phyloP scores from a whole-genome alignment of 1,140 invertebrate species.

The Microplitis demolitor region DNA sequence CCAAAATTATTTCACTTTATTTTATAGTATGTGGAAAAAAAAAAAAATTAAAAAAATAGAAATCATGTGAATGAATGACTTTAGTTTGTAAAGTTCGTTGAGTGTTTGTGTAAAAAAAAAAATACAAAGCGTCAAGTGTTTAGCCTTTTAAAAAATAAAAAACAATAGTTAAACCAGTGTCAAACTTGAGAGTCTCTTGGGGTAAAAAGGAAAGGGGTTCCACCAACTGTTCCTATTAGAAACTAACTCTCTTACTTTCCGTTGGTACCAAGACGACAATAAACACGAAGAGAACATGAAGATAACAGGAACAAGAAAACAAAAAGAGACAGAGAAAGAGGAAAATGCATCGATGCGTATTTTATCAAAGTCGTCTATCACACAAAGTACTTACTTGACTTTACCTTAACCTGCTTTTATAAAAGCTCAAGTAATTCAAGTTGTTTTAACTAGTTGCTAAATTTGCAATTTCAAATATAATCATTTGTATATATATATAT shows the following conservation, averaged over 20 bases:
- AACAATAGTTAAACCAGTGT: not conserved
- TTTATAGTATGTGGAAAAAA: too few species aligned
- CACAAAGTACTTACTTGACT: not conserved
- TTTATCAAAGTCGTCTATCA: constrained; percentile 5
- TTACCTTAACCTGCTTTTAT: not conserved
- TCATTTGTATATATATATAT: too few species aligned
- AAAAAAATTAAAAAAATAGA: too few species aligned
- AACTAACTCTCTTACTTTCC: not conserved
- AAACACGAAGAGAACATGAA: too few species aligned
- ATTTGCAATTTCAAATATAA: not conserved
- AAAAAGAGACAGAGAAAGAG: too few species aligned
- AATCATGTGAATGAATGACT: too few species aligned
- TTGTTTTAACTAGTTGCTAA: constrained; percentile 15
- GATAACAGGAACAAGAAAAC: too few species aligned
- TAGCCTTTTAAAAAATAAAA: too few species aligned
- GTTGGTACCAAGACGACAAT: not conserved
- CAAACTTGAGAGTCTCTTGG: not conserved
- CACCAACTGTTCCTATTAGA: not conserved
- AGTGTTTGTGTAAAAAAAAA: too few species aligned
- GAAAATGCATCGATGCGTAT: constrained; percentile 12
- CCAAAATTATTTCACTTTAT: too few species aligned
- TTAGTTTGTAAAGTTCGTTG: too few species aligned
- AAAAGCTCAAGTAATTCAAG: not conserved
- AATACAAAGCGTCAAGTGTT: too few species aligned
- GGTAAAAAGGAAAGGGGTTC: not conserved